Percentiles rank a stretch among this genome's conserved stretches.
Conservation (phyloP, 2,113 vertebrate genomes). For the Spheniscus mendiculus region DNA sequence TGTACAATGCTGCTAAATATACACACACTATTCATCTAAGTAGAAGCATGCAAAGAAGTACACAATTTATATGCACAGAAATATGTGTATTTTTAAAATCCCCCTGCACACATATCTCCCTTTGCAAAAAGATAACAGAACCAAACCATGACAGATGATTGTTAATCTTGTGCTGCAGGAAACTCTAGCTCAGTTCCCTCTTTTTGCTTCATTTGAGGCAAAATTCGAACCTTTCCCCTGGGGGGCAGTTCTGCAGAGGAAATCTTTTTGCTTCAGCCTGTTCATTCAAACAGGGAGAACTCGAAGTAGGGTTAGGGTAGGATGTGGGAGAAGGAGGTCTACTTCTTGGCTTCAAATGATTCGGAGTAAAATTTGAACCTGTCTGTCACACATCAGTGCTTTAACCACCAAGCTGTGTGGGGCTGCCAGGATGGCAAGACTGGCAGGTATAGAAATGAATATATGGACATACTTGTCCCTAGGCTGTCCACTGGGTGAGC, state of each 20-base stretch:
- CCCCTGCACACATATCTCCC: neutral
- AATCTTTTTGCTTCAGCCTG: neutral
- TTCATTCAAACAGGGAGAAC: slow-evolving; percentile 18
- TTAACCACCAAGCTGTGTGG: neutral
- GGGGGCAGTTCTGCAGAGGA: neutral
- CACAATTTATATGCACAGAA: neutral
- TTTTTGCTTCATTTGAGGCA: slow-evolving; percentile 30
- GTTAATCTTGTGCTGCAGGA: slow-evolving; percentile 40
- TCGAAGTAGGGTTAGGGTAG: neutral
- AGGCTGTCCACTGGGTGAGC: neutral
- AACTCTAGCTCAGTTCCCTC: neutral
- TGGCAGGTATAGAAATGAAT: neutral
- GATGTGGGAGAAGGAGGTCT: neutral
- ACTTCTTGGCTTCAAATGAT: neutral
- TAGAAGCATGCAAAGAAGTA: neutral
- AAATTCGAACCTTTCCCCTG: neutral
- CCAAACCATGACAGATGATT: slow-evolving; percentile 30
- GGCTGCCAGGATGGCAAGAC: neutral
- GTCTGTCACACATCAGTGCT: neutral
- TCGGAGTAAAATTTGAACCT: neutral
- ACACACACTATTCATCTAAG: neutral
- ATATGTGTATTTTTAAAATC: slow-evolving; percentile 6
- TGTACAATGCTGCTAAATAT: neutral
- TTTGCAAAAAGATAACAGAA: slow-evolving; percentile 14
- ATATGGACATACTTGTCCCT: neutral